Evolutionary conservation across 2,888 invertebrate species (phyloP), one percentile per base, ranked within the genome.

Genomic region (Elegia similella): DNA sequence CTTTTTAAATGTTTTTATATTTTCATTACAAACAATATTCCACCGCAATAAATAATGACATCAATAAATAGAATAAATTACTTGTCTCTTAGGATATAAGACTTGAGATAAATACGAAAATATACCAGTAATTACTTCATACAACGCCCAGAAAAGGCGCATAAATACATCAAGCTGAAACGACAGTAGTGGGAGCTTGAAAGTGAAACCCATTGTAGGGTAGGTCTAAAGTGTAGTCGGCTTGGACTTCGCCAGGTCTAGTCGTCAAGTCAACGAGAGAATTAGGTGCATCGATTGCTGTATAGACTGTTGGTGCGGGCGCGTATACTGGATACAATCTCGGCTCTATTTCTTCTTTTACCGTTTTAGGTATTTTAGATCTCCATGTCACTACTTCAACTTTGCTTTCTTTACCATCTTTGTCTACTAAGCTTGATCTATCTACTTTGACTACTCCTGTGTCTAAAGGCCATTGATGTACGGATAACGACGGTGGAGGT

Each of bases 141-240:
- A 83, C 52, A 91, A 64, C 16, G 81, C 70, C 55, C 76, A 71
- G 60, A 88, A 80, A 23, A 91, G 71, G 58, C 70, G 71, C 13
- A 79, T 59, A 58, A 90, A 85, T 43, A 86, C 73, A 67, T 88
- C 82, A 90, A 90, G 88, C 67, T 89, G 88, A 80, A 91, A 91
- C 66, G 84, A 89, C 72, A 90, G 88, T 67, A 91, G 84, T 70
- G 90, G 90, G 80, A 89, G 78, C 86, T 88, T 89, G 90, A 91
- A 88, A 90, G 68, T 75, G 87, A 80, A 92, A 82, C 68, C 87
- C 78, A 83, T 92, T 91, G 65, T 85, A 90, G 8, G 92, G 92
- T 32, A 92, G 68, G 64, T 92, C 92, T 63, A 92, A 63, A 1
- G 91, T 75, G 62, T 89, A 91, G 64, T 92, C 92, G 0, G 91